Evolutionary conservation across 2,888 invertebrate species (phyloP), one percentile per base, ranked within the genome.

Genomic region (Apotomis betuletana): DNA sequence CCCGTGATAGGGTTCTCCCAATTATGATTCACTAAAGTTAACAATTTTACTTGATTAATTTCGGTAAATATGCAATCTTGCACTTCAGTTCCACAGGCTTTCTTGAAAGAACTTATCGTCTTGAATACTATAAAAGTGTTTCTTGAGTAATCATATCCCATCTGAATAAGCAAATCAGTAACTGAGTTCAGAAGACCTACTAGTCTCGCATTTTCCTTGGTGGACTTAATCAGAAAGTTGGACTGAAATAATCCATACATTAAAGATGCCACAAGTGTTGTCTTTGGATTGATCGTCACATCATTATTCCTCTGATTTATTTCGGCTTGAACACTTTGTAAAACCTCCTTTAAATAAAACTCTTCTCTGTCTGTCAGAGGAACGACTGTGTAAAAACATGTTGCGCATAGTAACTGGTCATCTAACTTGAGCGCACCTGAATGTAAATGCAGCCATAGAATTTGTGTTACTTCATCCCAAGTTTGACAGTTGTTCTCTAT

Each of bases 1-100:
- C 94, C 94, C 72, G 91, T 91, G 9, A 95, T 88, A 36, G 94
- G 93, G 77, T 94, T 95, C 78, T 95, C 94, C 95, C 95, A 95
- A 79, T 95, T 95, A 62, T 95, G 94, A 78, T 94, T 94, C 6
- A 94, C 88, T 74, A 95, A 84, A 75, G 89, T 86, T 5, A 95
- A 84, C 54, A 95, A 77, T 75, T 83, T 87, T 8, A 87, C 80
- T 77, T 91, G 87, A 69, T 91, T 83, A n/a, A 81, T 76, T 67
- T 77, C 77, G 69, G 77, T 81, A 52, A 86, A 87, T 61, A 88
- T 80, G 46, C 76, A 74, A 4, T 82, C 75, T 74, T 89, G 80
- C 27, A 90, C 88, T 72, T 81, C 73, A 44, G 88, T 90, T 46
- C 87, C 87, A 70, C 81, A 79, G 0, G 91, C 83, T 81, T 89